phyloP scores from a whole-genome alignment of 2,797 vertebrate species.

The Ispidina picta region DNA sequence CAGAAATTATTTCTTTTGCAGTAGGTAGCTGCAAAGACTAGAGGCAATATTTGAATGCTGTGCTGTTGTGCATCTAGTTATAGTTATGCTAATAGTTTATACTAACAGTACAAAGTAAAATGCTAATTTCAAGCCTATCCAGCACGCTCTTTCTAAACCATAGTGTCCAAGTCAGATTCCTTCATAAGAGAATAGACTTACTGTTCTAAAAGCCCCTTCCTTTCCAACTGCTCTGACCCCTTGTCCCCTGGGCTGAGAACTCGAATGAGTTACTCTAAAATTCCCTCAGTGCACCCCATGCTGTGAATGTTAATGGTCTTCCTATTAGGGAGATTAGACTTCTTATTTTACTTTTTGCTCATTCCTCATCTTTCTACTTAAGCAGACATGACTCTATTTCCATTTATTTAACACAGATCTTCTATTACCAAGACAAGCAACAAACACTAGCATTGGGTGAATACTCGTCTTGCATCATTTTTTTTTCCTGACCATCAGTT shows the following conservation, averaged over 20 bases:
- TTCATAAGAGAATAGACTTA: not conserved
- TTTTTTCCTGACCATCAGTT: not conserved
- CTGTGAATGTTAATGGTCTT: not conserved
- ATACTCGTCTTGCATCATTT: not conserved
- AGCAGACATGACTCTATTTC: not conserved
- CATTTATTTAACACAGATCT: not conserved
- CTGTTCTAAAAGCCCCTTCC: not conserved
- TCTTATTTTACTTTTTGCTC: constrained; percentile 13
- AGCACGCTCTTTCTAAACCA: not conserved
- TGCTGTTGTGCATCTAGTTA: not conserved
- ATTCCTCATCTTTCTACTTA: not conserved
- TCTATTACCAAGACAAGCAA: not conserved
- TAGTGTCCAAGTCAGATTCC: not conserved
- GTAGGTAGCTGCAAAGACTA: not conserved
- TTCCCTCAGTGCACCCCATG: not conserved
- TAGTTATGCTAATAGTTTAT: not conserved
- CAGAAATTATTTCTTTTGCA: not conserved
- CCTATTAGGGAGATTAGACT: not conserved
- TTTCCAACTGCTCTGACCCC: not conserved
- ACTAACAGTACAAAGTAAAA: not conserved
- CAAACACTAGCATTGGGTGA: not conserved
- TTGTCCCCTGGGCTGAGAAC: not conserved
- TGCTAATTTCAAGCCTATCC: not conserved
- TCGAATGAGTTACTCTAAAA: not conserved
- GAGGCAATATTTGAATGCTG: not conserved